Base-by-base conservation (phyloP, 2,888 invertebrate species). In the Eulithis prunata region DNA sequence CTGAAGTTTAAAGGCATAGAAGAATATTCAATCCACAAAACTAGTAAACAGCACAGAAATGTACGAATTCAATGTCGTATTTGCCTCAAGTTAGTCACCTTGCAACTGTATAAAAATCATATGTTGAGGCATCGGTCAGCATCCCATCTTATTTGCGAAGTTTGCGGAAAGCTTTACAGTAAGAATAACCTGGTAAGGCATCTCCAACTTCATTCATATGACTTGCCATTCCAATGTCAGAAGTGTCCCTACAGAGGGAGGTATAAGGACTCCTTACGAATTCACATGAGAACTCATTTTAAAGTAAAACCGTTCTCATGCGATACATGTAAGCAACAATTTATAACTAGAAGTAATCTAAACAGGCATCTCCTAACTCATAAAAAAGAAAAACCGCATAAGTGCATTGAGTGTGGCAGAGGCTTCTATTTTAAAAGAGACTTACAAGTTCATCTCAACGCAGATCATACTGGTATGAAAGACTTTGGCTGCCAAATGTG, bases 321-420 rank as follows among this genome's bases (percentile, higher is more conserved):
- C 77, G 80, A 84, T 32, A 82, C 79, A 66, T 89, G 89, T 65
- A 74, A 84, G 1, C 71, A 84, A 57, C 69, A 77, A 0, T 89
- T 88, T 60, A 70, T 87, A 5, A 88, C 87, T 5, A 77, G 82
- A 57, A 88, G 89, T 65, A 89, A 89, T 71, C 72, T 89, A 0
- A 89, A 86, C 52, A 78, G 87, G 62, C 89, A 89, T 77, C 67
- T 86, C 7, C 68, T 88, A 36, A 88, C 83, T 4, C 89, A 89
- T 67, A 82, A 72, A 52, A 83, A 87, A 53, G 84, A 85, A 11
- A 80, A 78, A 47, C 85, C 84, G 1, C 81, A 78, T 38, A 87
- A 85, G 75, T 89, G 89, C 68, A 45, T 72, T 45, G 84, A 86
- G 70, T 89, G 89, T 65, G 77, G 75, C 0, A 72, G 84, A 77